phyloP scores from a whole-genome alignment of 2,797 vertebrate species.

The Sylvilagus floridanus region DNA sequence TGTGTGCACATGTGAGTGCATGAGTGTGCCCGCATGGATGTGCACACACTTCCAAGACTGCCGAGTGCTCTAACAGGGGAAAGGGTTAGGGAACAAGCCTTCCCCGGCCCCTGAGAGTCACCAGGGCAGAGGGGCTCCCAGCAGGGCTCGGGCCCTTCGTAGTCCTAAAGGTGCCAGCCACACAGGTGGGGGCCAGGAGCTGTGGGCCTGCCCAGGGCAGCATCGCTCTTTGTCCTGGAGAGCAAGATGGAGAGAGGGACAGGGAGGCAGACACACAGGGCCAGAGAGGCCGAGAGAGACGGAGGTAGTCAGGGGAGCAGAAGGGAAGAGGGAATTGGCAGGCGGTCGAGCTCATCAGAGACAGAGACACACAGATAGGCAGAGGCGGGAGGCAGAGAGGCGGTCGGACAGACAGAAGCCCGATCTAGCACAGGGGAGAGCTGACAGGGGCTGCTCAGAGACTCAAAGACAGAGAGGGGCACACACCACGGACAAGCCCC shows the following conservation, averaged over 20 bases:
- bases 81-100: too few relatives aligned
- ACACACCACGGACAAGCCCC: not conserved
- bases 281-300: not conserved
- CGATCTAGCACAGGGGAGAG: too few relatives aligned
- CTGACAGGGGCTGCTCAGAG: too few relatives aligned
- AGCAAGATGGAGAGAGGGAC: accelerated
- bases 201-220: not conserved
- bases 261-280: not conserved
- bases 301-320: not conserved
- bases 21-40: accelerated
- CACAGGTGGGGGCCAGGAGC: not conserved
- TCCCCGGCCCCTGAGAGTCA: not conserved
- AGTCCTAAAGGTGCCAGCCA: not conserved
- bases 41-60: too few relatives aligned
- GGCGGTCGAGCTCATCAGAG: not conserved
- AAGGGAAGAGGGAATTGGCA: not conserved
- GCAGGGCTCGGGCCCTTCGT: not conserved
- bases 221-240: not conserved
- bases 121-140: not conserved
- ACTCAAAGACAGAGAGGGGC: not conserved
- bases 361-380: not conserved
- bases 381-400: not conserved
- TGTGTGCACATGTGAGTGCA: too few relatives aligned
- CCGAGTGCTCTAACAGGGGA: not conserved
- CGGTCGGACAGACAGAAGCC: not conserved